phyloP scores from a whole-genome alignment of 2,113 vertebrate genomes.

The Proteles cristata region DNA sequence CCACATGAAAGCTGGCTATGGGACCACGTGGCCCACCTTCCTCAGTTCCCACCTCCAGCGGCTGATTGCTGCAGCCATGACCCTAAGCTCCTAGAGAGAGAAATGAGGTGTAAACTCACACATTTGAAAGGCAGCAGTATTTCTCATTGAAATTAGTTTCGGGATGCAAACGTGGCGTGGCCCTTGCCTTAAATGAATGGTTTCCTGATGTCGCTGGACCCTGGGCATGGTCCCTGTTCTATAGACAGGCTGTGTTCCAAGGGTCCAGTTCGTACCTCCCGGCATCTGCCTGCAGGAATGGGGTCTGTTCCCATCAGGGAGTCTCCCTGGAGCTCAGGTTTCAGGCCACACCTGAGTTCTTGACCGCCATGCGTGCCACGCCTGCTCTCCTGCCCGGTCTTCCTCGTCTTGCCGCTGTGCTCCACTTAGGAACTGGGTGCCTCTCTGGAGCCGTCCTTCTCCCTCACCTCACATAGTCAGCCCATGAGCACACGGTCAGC shows the following conservation, averaged over 20 bases:
- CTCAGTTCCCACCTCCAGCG: neutral
- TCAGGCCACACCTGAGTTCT: neutral
- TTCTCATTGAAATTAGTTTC: neutral
- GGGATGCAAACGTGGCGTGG: neutral
- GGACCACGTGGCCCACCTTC: neutral
- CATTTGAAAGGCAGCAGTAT: neutral
- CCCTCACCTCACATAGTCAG: neutral
- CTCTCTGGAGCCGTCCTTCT: neutral
- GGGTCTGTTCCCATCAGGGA: neutral
- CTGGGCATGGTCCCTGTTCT: neutral
- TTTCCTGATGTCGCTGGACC: neutral
- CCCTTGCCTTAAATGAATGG: too few species aligned
- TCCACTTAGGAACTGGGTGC: neutral
- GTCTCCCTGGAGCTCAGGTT: accelerated
- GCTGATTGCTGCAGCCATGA: neutral
- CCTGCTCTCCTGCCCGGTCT: neutral
- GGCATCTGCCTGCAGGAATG: neutral
- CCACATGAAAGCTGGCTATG: neutral
- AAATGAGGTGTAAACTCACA: neutral
- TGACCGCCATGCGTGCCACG: accelerated
- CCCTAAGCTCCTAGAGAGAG: neutral
- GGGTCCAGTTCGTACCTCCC: neutral
- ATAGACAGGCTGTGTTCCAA: neutral
- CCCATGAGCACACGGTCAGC: neutral
- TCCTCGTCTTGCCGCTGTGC: neutral